These are phyloP conservation scores for Hassar affinis DNA, from an alignment of 2,113 vertebrate genomes.

Conservation along the genomic window DNA sequence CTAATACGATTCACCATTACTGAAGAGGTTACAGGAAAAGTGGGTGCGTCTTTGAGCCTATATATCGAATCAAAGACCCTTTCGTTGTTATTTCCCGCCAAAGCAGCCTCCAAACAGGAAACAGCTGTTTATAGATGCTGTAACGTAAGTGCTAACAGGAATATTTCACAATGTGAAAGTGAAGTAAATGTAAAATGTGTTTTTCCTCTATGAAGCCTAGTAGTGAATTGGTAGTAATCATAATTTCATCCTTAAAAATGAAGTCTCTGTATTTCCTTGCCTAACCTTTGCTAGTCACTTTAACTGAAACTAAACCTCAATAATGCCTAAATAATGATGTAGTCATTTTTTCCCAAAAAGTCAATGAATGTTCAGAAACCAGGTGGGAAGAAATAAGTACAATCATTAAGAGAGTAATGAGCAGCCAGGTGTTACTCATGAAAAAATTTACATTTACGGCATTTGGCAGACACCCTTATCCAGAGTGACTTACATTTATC, in stretches of 20 bases:
- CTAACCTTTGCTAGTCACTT: not conserved
- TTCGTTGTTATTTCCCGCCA: not conserved
- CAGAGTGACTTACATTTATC: no score
- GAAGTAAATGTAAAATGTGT: not conserved
- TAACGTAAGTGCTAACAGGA: no score
- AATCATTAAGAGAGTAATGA: no score
- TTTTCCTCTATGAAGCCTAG: not conserved
- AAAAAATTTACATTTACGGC: no score
- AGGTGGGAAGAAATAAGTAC: no score
- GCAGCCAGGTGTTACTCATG: no score
- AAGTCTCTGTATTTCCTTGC: not conserved
- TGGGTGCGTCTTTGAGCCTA: not conserved
- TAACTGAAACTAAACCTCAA: not conserved
- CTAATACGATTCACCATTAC: not conserved
- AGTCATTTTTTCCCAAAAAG: no score
- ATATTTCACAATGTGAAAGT: no score
- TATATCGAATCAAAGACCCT: not conserved
- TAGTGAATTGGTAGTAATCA: no score
- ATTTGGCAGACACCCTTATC: no score
- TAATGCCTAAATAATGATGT: no score
- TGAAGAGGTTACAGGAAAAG: not conserved
- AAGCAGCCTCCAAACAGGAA: not conserved
- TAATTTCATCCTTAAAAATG: not conserved
- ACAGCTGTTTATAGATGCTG: not conserved
- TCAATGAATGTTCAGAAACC: no score